These are phyloP conservation scores for Phataginus tetradactyla DNA, from an alignment of 2,797 vertebrate genomes.

Conservation along the genomic window DNA sequence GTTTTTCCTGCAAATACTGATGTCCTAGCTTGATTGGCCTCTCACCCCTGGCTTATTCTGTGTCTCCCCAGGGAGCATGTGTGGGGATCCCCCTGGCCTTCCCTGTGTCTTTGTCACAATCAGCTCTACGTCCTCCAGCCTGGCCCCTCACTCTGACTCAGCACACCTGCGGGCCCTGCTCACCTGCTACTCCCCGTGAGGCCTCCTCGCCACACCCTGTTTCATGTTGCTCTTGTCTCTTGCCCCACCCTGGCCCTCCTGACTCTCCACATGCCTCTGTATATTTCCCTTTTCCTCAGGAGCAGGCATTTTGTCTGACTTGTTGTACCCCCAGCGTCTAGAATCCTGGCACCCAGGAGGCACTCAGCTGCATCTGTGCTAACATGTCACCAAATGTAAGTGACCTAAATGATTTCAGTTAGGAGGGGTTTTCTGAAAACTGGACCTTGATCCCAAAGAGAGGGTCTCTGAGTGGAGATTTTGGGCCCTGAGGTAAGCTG, in stretches of 20 bases:
- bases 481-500: background rate
- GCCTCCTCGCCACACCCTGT: background rate
- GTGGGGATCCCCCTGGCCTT: background rate
- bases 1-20: background rate
- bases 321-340: background rate
- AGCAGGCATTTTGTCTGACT: background rate
- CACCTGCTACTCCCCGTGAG: too few species aligned
- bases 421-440: background rate
- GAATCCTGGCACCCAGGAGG: background rate
- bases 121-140: background rate
- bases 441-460: background rate
- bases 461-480: background rate
- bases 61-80: background rate
- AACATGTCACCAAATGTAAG: background rate
- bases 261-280: background rate
- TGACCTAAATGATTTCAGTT: background rate
- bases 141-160: background rate
- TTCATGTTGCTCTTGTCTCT: too few species aligned
- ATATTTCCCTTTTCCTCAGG: too few species aligned
- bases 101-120: background rate
- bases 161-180: background rate
- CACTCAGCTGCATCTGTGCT: background rate
- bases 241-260: accelerated
- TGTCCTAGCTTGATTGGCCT: background rate
- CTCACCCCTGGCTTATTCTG: background rate